Base-by-base conservation (phyloP, 2,888 invertebrate species). In the Apamea sordens region DNA sequence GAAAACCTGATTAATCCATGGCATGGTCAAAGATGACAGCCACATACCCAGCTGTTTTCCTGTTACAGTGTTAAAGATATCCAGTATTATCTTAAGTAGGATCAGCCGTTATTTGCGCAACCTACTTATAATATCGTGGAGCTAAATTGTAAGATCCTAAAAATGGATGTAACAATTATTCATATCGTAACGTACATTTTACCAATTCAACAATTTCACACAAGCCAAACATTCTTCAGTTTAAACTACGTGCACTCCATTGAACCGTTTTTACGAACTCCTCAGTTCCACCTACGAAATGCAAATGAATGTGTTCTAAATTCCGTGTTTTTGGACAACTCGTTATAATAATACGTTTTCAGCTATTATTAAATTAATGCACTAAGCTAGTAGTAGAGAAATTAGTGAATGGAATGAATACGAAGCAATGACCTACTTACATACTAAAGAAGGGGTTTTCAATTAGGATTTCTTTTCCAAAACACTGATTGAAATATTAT, bases 221-320 rank as follows among this genome's bases (percentile, higher is more conserved):
- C 11, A 41, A 44, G 1, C 41, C 32, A 13, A 18, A 24, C 53
- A 28, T 64, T 53, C 28, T 61, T 74, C 15, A 32, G 24, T 53
- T 4, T 3, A 11, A 32, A 10, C 24, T 0, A 56, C 50, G 11
- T 76, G 78, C 63, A 76, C 56, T 75, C 28, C 3, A 64, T 73
- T 86, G 68, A 79, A 71, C 76, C 71, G 47, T 69, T 81, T 88
- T 86, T 76, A 24, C 44, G 5, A 47, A 41, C 64, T 78, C 47
- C 56, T 61, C 28, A 64, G 41, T 77, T 71, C 11, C 41, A 32
- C 21, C 21, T 32, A 47, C 41, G 28, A 78, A 84, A 89, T 84
- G 61, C 64, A 76, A 84, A 76, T 83, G 36, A 67, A 77, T 72
- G 44, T 74, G 69, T 59, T 50, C 47, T n/a, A 63, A 69, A 67